phyloP scores from a whole-genome alignment of 2,113 vertebrate genomes.

The Tricholaema leucomelas region DNA sequence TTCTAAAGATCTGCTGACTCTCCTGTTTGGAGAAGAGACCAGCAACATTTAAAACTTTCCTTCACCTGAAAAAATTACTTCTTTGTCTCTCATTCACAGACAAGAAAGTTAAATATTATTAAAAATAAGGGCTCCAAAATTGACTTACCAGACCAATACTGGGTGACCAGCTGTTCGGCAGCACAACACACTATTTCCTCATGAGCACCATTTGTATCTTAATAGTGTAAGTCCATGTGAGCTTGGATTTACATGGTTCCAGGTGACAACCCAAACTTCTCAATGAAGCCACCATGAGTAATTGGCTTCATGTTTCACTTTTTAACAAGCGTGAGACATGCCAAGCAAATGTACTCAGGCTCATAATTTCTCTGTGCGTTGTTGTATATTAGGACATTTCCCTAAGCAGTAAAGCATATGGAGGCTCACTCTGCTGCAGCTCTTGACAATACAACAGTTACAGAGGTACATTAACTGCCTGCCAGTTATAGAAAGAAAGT shows the following conservation, averaged over 20 bases:
- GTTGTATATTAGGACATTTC: background rate
- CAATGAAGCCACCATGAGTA: background rate
- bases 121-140: background rate
- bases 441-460: background rate
- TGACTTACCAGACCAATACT: background rate
- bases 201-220: background rate
- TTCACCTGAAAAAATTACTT: background rate
- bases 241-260: background rate
- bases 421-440: background rate
- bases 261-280: background rate
- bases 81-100: background rate
- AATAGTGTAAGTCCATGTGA: background rate
- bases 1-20: constrained; percentile 55
- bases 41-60: constrained; percentile 34
- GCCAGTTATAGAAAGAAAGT: background rate
- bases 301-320: background rate
- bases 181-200: background rate
- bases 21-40: constrained; percentile 14
- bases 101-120: background rate
- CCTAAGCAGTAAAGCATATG: fast-evolving
- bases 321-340: background rate
- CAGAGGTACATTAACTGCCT: background rate
- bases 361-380: background rate
- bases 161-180: background rate
- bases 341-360: background rate